Evolutionary conservation across 2,113 vertebrate genomes (phyloP), one percentile per base, ranked within the genome.

Genomic region (Piliocolobus tephrosceles): DNA sequence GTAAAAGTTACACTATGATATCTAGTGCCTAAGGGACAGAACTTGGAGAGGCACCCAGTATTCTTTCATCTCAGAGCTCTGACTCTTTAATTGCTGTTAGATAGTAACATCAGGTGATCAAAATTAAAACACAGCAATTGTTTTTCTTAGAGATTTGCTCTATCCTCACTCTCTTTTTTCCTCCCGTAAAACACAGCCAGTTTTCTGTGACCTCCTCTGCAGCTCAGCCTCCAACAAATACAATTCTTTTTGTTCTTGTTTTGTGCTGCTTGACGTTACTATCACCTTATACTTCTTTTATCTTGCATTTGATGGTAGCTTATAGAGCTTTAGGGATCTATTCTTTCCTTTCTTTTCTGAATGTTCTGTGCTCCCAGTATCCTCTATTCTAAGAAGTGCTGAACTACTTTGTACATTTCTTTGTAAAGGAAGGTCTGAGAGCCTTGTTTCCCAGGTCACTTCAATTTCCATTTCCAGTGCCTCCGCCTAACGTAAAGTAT

Each of bases 321-420:
- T 90, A 97, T 55, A 75, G 91, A 91, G 84, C 95, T 94, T 92
- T 96, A 40, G 98, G 91, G 86, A 83, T 52, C 40, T 92, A 1
- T 70, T 40, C 76, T 96, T 92, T 89, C 35, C 72, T 97, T 97
- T 94, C 72, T 76, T 72, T 98, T 96, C 95, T 92, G 27, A 97
- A 80, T 87, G 73, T 22, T 50, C 47, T 93, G 2, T 73, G 73
- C n/a, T 84, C 84, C 78, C 87, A 83, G 82, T 85, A 83, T 96
- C 95, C 84, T 25, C 73, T 97, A 92, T 97, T 73, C 84, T 94
- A 55, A 81, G 95, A 97, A 97, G 94, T 79, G 57, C 47, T 98
- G 88, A 98, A 97, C 97, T 95, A 97, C 80, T 97, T 98, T 98
- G 81, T 8, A 90, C 1, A 23, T 35, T 80, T 93, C 47, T 85